Percentiles rank a stretch among this genome's conserved stretches.
Evolutionary conservation across 2,888 invertebrate species (phyloP).

Genomic region (Idaea biselata): DNA sequence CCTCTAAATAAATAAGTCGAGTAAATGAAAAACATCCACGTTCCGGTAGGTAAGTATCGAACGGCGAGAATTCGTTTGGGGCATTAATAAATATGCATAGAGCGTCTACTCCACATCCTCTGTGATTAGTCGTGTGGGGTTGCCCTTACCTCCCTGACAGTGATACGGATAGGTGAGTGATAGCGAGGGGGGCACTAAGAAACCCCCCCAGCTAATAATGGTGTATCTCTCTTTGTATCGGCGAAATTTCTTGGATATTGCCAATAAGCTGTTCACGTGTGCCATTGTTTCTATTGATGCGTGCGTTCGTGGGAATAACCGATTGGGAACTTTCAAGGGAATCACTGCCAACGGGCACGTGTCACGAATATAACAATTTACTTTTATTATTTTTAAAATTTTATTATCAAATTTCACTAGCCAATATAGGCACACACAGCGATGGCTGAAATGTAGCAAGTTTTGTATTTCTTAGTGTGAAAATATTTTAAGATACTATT

Average conservation of each 20-base stretch:
- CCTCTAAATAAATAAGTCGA: conserved; percentile 72
- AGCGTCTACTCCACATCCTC: conserved; percentile 78
- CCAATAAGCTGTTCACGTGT: conserved; percentile 74
- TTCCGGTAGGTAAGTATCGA: conserved; percentile 49
- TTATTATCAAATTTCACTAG: not conserved
- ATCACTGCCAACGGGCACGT: conserved; percentile 3
- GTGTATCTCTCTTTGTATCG: conserved; percentile 72
- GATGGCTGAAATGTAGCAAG: not conserved
- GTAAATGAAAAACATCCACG: conserved; percentile 76
- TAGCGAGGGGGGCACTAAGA: conserved; percentile 71
- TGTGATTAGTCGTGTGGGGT: conserved; percentile 75
- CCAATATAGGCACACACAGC: not conserved
- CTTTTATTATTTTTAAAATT: not conserved
- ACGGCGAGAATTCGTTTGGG: conserved; percentile 71
- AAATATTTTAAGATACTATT: not conserved
- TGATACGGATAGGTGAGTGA: conserved; percentile 78
- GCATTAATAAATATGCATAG: conserved; percentile 79
- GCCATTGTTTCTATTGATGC: conserved; percentile 69
- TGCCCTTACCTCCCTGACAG: conserved; percentile 44
- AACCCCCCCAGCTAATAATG: conserved; percentile 75
- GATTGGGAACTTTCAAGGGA: conserved; percentile 20
- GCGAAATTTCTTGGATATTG: conserved; percentile 76
- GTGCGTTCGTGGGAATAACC: conserved; percentile 34
- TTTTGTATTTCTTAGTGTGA: too few species aligned
- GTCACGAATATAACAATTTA: not conserved